phyloP scores from a whole-genome alignment of 2,113 vertebrate species.

The Scopus umbretta region DNA sequence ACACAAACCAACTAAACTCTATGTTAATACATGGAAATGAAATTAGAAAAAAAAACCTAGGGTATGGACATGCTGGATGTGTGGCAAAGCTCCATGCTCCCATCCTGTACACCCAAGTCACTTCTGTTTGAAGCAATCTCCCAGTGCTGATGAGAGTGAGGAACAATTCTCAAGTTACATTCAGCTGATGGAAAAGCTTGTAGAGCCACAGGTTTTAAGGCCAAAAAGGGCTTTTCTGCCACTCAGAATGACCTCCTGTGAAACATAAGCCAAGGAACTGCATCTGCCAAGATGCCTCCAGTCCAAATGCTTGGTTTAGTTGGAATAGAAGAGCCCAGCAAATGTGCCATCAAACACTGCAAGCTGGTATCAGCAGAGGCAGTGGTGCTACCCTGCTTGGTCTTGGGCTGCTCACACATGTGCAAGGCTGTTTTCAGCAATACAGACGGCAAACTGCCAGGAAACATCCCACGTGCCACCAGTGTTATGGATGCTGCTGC shows the following conservation, averaged over 20 bases:
- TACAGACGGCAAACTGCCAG: background rate
- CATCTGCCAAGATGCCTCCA: background rate
- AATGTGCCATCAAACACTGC: background rate
- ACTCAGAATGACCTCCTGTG: background rate
- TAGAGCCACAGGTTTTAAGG: background rate
- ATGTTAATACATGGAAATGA: background rate
- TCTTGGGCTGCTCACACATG: background rate
- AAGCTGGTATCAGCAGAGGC: background rate
- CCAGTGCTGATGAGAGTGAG: background rate
- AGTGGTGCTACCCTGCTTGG: background rate
- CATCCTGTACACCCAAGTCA: background rate
- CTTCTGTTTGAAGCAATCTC: background rate
- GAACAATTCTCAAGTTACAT: background rate
- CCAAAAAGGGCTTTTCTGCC: background rate
- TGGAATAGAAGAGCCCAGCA: background rate
- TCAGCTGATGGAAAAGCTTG: background rate
- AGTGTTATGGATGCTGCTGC: background rate
- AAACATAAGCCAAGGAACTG: background rate
- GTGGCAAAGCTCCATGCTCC: background rate
- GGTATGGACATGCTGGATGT: background rate
- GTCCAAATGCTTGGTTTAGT: background rate
- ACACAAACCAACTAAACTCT: background rate
- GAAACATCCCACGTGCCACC: background rate
- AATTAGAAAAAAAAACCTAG: background rate
- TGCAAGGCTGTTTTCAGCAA: background rate